Conservation (phyloP, 2,113 vertebrate genomes). For the Malurus elegans region DNA sequence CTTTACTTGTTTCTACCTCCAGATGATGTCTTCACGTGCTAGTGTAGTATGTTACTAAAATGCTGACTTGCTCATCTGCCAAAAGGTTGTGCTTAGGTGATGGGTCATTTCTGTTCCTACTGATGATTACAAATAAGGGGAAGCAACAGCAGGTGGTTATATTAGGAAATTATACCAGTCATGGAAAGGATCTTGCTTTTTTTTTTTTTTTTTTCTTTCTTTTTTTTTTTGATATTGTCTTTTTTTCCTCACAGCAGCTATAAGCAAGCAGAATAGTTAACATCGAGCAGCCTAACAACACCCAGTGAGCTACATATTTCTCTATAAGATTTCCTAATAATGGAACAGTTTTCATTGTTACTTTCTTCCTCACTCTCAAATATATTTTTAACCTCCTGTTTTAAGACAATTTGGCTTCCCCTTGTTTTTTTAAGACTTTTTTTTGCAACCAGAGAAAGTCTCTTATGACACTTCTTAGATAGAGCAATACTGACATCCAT, state of each 20-base stretch:
- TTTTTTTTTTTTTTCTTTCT: neutral
- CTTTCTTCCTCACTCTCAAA: neutral
- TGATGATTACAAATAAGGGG: neutral
- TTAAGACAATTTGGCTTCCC: neutral
- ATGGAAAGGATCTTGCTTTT: neutral
- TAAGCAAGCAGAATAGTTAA: neutral
- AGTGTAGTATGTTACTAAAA: neutral
- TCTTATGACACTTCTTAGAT: constrained; percentile 2
- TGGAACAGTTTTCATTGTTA: neutral
- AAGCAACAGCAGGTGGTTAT: neutral
- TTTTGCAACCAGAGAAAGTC: constrained; percentile 57
- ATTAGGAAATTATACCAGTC: neutral
- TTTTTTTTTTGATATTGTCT: neutral
- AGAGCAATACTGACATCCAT: constrained; percentile 80
- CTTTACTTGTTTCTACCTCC: neutral
- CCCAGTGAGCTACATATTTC: neutral
- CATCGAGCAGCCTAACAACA: neutral
- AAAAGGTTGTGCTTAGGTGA: neutral
- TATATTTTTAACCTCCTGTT: neutral
- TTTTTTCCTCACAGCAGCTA: neutral
- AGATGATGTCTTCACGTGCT: neutral
- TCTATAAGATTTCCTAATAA: neutral
- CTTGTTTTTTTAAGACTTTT: neutral
- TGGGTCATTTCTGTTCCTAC: neutral
- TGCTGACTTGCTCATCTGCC: neutral